phyloP scores from a whole-genome alignment of 1,140 invertebrate genomes.

The Globodera rostochiensis region DNA sequence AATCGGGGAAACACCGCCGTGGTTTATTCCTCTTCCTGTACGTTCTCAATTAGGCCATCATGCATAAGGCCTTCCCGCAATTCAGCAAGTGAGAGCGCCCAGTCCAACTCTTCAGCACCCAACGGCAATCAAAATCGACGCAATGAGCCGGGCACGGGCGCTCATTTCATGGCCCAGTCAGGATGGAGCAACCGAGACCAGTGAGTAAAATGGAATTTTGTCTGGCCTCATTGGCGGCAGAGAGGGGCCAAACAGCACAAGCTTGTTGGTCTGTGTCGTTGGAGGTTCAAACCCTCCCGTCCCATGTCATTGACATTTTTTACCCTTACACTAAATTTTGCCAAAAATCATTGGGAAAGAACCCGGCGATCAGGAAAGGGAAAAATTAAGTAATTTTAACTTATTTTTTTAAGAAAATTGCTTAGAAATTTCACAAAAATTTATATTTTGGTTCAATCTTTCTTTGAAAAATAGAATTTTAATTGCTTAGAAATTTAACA shows the following conservation, averaged over 20 bases:
- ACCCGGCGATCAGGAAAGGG: no score
- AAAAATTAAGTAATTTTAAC: no score
- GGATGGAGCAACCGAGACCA: constrained; percentile 33
- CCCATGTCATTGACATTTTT: no score
- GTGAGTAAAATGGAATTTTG: constrained; percentile 13
- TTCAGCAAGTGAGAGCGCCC: constrained; percentile 27
- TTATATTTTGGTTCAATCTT: no score
- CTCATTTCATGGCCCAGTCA: constrained; percentile 34
- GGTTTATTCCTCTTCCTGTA: not conserved
- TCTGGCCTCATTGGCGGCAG: not conserved
- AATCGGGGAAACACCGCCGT: not conserved
- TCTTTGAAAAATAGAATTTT: no score
- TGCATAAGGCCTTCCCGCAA: not conserved
- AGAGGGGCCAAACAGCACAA: no score
- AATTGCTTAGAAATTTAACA: no score
- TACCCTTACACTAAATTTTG: no score
- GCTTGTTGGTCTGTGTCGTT: not conserved
- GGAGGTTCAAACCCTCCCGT: not conserved
- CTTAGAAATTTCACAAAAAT: no score
- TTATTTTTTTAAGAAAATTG: no score
- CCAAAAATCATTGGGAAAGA: not conserved
- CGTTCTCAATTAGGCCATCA: not conserved
- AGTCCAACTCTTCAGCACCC: constrained; percentile 23
- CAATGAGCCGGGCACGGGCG: constrained; percentile 33
- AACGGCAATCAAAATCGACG: not conserved